Percentiles rank a stretch among this genome's conserved stretches.
These are phyloP conservation scores for Papilio helenus DNA, from an alignment of 1,140 invertebrate genomes.

Conservation along the genomic window DNA sequence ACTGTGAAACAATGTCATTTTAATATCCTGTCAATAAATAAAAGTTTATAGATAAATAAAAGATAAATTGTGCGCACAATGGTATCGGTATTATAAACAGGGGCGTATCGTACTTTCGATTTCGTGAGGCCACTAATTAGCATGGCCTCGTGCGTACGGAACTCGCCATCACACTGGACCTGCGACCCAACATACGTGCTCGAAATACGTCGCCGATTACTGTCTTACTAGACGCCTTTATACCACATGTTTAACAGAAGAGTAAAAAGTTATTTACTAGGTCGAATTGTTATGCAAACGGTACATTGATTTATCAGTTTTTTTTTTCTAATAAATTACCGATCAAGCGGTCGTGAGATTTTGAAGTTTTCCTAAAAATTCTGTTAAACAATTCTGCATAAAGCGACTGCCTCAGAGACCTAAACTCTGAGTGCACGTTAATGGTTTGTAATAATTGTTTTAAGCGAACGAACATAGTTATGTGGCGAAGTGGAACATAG, in stretches of 20 bases:
- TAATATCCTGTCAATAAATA: not conserved
- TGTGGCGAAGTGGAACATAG: slow-evolving; percentile 9
- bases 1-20: too few relatives aligned
- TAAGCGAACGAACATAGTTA: not conserved
- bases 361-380: too few relatives aligned
- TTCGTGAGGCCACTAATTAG: slow-evolving; percentile 78
- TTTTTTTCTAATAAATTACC: too few relatives aligned
- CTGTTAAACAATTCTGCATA: too few relatives aligned
- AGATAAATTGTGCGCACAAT: not conserved
- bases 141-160: slow-evolving; percentile 76
- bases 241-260: not conserved
- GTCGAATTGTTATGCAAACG: not conserved
- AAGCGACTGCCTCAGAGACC: too few relatives aligned
- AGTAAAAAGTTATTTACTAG: not conserved
- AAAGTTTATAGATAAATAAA: not conserved
- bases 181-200: not conserved
- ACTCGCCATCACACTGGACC: slow-evolving; percentile 49
- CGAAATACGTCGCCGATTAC: slow-evolving; percentile 22
- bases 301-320: not conserved
- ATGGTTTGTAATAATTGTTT: not conserved
- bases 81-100: slow-evolving; percentile 59
- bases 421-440: not conserved
- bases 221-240: not conserved
- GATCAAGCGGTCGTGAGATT: not conserved
- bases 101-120: slow-evolving; percentile 75